Evolutionary conservation across 2,888 invertebrate genomes (phyloP).

Genomic region (Eristalinus sepulchralis): DNA sequence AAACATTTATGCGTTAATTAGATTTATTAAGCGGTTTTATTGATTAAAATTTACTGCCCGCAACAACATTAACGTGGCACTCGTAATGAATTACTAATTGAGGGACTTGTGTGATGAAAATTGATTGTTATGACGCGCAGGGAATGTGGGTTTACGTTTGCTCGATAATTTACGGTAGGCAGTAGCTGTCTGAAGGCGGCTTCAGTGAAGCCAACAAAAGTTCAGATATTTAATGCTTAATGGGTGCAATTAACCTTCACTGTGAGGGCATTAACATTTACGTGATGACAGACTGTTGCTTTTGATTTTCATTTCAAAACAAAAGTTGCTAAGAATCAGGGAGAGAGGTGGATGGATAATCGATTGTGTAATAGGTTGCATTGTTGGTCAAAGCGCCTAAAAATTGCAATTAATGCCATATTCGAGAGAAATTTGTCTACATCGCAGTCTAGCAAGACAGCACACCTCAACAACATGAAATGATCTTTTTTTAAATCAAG

Average conservation of each 20-base stretch:
- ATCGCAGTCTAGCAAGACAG: too few species aligned
- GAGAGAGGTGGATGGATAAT: too few species aligned
- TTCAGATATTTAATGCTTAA: background rate
- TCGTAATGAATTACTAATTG: background rate
- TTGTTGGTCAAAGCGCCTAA: too few species aligned
- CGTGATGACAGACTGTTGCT: background rate
- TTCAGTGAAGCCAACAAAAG: background rate
- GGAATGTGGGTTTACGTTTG: background rate
- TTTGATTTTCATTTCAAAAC: too few species aligned
- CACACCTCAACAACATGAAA: too few species aligned
- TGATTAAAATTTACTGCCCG: background rate
- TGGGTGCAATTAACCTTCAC: background rate
- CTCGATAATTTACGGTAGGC: background rate
- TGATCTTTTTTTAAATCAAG: too few species aligned
- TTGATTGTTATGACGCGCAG: background rate
- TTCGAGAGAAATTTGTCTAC: too few species aligned
- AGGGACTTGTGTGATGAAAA: background rate
- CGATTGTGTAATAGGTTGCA: too few species aligned
- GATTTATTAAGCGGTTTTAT: background rate
- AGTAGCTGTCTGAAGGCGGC: background rate
- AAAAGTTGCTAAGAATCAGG: too few species aligned
- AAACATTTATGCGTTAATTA: background rate
- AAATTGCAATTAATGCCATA: too few species aligned
- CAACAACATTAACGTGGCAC: background rate
- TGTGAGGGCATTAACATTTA: background rate